Evolutionary conservation across 2,888 invertebrate species (phyloP), one percentile per base, ranked within the genome.

Genomic region (Acanthopleura granulata): DNA sequence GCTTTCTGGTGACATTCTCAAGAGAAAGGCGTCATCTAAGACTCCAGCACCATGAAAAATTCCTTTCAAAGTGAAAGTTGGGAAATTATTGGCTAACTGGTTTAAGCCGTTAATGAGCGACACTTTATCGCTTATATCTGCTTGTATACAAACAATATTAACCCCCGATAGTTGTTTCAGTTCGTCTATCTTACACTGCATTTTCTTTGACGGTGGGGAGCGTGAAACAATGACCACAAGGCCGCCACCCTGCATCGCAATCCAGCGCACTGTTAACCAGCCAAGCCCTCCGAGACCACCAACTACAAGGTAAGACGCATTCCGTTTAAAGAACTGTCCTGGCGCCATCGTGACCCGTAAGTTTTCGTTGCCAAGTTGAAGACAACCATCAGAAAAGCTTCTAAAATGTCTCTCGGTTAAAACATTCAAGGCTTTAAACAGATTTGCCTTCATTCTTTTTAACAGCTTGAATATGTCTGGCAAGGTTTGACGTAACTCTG

Each of bases 211-310:
- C 3, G 77, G 80, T 9, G 30, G 22, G 50, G 82, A 74, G 66
- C 86, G 76, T 50, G 82, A 82, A 12, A 86, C 22, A 25, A 79
- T 78, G 14, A 77, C 80, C 0, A 85, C 73, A 27, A 74, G 49
- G 0, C 82, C 80, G 40, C 84, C 86, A 1, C 83, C 81, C 16
- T 73, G 71, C 72, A 75, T 73, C 3, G 81, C 81, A 57, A 85
- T 74, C 30, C 78, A 77, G 16, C 78, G 74, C 0, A 84, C 77
- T 29, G 82, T 73, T 25, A 82, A 80, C 85, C 85, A 84, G 9
- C 86, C 86, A 0, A 86, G 76, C 3, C 86, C 86, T 1, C 82
- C 84, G 16, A 83, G 76, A 0, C 83, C 84, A 22, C 84, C 84
- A 11, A 84, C 80, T 16, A 84, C 79, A 14, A 85, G 71, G 69